Base-by-base conservation (phyloP, 2,797 vertebrate genomes). In the Semaprochilodus insignis region DNA sequence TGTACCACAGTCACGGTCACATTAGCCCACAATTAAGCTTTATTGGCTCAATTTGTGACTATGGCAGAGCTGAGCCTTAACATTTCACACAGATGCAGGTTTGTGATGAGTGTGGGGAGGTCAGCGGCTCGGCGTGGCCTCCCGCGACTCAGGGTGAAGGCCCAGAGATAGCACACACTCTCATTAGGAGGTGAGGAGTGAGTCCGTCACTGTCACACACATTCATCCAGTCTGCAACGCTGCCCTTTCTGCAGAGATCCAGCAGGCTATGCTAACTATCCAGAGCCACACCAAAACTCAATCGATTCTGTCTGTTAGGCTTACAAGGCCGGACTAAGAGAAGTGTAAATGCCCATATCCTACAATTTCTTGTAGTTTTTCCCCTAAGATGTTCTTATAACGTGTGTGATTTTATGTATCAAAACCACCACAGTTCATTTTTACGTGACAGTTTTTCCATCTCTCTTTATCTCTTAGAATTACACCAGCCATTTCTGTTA, bases 151-250 rank as follows among this genome's bases (percentile, higher is more conserved):
- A 57, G 82, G 78, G 78, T 75, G 75, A 77, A n/a, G 57, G 75
- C 92, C 91, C 91, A 93, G 88, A 91, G 90, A 91, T 85, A 91
- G 88, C 86, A 80, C 87, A 90, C 87, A 51, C 88, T 87, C 91
- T 95, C 94, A 95, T 96, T 94, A 94, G 85, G 80, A 93, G 92
- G 94, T 94, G 95, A 90, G 77, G 94, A 96, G 92, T 93, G 94
- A 95, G 84, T 81, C 90, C 57, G 7, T 90, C 72, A 86, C 77
- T 78, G 90, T 90, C 90, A 87, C 85, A 77, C 81, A 83, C 82
- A 44, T 71, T 75, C 78, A 81, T 57, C 77, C 59, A 77, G 78
- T 74, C 11, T 72, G 40, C 17, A 21, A 16, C 34, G 13, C 40
- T 66, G 71, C 31, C 59, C 55, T 71, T 52, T 59, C 67, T 27